Conservation (phyloP, 2,797 vertebrate species). For the Myotis pilosus region DNA sequence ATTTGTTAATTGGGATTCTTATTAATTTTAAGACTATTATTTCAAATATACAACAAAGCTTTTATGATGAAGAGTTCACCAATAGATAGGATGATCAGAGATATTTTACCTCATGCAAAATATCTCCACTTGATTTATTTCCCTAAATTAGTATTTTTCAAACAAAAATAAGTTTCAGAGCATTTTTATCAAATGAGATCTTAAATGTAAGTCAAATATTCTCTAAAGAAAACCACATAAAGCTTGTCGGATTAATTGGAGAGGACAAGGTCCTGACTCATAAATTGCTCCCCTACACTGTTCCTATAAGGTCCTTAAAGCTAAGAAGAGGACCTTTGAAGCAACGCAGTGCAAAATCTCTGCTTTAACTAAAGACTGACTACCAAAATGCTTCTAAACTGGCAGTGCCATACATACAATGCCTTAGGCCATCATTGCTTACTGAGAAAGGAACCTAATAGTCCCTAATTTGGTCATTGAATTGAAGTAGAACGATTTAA, state of each 20-base stretch:
- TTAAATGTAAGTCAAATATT: neutral
- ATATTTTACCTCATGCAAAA: neutral
- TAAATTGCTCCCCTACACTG: neutral
- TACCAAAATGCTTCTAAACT: neutral
- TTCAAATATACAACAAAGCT: neutral
- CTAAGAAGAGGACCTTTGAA: neutral
- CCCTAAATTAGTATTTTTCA: neutral
- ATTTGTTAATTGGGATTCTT: neutral
- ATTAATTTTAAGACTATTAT: neutral
- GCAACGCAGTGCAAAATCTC: neutral
- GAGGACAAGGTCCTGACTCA: neutral
- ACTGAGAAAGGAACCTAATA: neutral
- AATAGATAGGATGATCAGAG: neutral
- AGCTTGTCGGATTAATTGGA: neutral
- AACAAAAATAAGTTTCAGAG: neutral
- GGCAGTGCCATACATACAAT: neutral
- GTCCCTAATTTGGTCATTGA: neutral
- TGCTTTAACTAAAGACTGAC: neutral
- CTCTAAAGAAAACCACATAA: neutral
- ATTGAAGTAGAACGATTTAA: neutral
- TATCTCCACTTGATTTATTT: neutral
- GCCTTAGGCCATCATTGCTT: neutral
- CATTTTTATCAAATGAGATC: neutral
- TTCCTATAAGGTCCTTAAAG: neutral
- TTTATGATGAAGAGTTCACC: neutral